Percentiles rank a stretch among this genome's conserved stretches.
Evolutionary conservation across 1,140 invertebrate genomes (phyloP).

Genomic region (Oryzaephilus surinamensis): DNA sequence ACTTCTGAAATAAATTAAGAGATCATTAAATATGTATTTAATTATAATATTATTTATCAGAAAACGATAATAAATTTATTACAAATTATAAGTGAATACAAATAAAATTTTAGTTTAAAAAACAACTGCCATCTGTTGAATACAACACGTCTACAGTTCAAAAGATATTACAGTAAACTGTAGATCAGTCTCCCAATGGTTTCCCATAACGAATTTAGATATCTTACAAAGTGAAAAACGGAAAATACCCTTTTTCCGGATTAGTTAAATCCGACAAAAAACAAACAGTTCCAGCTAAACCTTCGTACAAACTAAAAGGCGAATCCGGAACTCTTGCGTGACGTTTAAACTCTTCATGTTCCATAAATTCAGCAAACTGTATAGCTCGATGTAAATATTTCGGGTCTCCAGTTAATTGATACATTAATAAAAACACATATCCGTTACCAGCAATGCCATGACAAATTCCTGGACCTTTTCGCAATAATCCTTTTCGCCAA

Average conservation of each 20-base stretch:
- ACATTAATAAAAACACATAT: conserved; percentile 72
- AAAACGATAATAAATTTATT: too few species aligned
- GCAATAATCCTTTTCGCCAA: conserved; percentile 69
- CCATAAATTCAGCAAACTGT: conserved; percentile 69
- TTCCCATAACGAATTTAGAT: too few species aligned
- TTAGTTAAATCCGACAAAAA: conserved; percentile 66
- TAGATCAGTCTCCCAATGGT: too few species aligned
- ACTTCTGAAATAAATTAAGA: too few species aligned
- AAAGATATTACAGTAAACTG: too few species aligned
- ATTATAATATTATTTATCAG: too few species aligned
- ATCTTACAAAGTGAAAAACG: too few species aligned
- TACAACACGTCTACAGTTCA: too few species aligned
- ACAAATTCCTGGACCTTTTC: conserved; percentile 74
- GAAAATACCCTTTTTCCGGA: conserved; percentile 68
- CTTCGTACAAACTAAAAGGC: conserved; percentile 78
- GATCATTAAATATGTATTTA: too few species aligned
- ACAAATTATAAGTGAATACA: too few species aligned
- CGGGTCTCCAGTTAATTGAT: conserved; percentile 59
- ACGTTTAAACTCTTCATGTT: conserved; percentile 50
- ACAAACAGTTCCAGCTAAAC: conserved; percentile 73
- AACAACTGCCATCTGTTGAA: too few species aligned
- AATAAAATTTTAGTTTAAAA: too few species aligned
- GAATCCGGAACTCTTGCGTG: conserved; percentile 66
- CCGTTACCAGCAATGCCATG: conserved; percentile 79
- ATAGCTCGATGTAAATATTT: conserved; percentile 63